A percentile compares a stretch with the other conserved stretches of the same genome.
These are phyloP conservation scores for Crossaster papposus DNA, from an alignment of 53 echinoderm and acorn worm species.

Conservation along the genomic window DNA sequence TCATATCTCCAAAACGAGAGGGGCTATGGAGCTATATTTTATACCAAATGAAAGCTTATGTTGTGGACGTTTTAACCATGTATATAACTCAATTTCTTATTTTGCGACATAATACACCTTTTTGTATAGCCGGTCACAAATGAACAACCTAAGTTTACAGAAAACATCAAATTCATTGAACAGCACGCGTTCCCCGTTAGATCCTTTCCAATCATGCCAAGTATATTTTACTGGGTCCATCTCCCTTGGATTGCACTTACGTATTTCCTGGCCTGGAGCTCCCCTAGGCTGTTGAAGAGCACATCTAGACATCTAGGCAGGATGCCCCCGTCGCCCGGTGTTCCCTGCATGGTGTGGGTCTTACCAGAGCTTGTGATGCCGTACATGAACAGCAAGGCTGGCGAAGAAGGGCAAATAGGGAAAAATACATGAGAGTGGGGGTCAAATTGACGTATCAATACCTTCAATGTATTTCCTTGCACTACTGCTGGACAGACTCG, in stretches of 20 bases:
- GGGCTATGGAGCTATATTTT: no score
- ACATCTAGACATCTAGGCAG: constrained; percentile 93
- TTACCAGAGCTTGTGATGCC: constrained; percentile 96
- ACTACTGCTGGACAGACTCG: neutral
- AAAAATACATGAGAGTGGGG: neutral
- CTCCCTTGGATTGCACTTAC: constrained; percentile 64
- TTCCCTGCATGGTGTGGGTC: constrained; percentile 94
- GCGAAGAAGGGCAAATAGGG: neutral
- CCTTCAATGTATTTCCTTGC: neutral
- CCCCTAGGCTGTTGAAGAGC: constrained; percentile 92
- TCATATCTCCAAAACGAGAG: no score
- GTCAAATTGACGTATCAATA: neutral
- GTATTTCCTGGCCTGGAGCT: constrained; percentile 96
- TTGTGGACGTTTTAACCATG: no score
- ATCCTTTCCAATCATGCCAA: no score
- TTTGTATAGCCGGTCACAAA: no score
- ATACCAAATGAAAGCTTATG: no score
- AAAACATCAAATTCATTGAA: no score
- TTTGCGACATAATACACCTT: no score
- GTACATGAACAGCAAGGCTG: constrained; percentile 93
- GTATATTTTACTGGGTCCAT: no score
- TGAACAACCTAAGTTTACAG: no score
- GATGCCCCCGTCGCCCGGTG: constrained; percentile 81
- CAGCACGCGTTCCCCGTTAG: no score
- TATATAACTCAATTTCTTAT: no score